A percentile compares a stretch with the other conserved stretches of the same genome.
phyloP scores from a whole-genome alignment of 2,888 invertebrate genomes.

The Calameuta pallipes region DNA sequence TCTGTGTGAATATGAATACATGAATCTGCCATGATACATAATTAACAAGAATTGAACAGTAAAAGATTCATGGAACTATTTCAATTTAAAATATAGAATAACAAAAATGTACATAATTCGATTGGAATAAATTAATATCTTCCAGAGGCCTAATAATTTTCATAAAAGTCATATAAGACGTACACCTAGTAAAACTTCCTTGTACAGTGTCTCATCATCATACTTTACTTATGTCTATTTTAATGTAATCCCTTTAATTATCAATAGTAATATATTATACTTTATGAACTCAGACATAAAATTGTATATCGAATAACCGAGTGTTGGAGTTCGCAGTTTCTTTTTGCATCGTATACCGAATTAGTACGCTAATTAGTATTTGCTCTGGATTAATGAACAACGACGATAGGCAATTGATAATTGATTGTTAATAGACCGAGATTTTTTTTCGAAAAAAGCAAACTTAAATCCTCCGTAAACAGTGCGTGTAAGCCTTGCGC shows the following conservation, averaged over 20 bases:
- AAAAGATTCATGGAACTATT: not conserved
- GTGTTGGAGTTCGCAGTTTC: conserved; percentile 32
- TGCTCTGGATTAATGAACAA: not conserved
- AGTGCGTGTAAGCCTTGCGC: not conserved
- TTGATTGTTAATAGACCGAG: not conserved
- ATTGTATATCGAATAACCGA: conserved; percentile 26
- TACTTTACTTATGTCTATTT: conserved; percentile 26
- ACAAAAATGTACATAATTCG: not conserved
- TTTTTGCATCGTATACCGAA: conserved; percentile 6
- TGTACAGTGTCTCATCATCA: conserved; percentile 12
- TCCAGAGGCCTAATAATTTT: not conserved
- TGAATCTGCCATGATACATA: not conserved
- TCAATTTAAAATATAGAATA: not conserved
- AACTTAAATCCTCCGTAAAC: not conserved
- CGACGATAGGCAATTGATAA: not conserved
- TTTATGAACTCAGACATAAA: conserved; percentile 38
- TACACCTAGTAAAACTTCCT: not conserved
- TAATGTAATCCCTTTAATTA: conserved; percentile 19
- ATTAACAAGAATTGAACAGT: not conserved
- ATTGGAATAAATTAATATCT: not conserved
- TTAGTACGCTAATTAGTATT: not conserved
- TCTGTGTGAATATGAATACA: not conserved
- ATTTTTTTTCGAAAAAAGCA: not conserved
- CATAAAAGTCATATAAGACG: not conserved
- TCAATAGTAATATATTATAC: conserved; percentile 27